Evolutionary conservation across 2,113 vertebrate genomes (phyloP).

Genomic region (Etia nguti): DNA sequence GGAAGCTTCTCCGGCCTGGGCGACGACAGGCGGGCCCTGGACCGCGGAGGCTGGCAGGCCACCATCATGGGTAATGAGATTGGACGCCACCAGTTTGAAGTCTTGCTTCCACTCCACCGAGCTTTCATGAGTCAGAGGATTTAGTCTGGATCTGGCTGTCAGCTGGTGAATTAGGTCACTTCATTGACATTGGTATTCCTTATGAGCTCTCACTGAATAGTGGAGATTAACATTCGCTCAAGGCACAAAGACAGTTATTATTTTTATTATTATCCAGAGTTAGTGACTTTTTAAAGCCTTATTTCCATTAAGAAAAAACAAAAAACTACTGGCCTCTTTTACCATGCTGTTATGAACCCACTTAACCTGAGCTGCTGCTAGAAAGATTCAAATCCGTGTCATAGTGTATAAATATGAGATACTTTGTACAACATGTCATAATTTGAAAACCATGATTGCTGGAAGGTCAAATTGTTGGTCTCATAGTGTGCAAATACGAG

Average conservation of each 20-base stretch:
- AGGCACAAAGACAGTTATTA: background rate
- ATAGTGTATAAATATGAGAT: background rate
- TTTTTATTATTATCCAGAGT: background rate
- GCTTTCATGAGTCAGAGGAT: conserved; percentile 30
- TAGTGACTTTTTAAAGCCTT: background rate
- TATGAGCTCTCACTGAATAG: background rate
- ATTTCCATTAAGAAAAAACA: background rate
- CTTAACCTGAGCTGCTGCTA: background rate
- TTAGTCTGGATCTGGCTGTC: background rate
- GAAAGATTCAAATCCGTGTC: background rate
- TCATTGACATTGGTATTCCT: conserved; percentile 11
- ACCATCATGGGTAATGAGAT: conserved; percentile 85
- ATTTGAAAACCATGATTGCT: background rate
- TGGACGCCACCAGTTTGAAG: background rate
- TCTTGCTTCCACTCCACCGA: background rate
- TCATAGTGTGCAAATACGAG: background rate
- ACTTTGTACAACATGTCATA: background rate
- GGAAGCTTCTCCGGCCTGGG: conserved; percentile 94
- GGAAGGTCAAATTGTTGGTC: background rate
- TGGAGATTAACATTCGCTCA: conserved; percentile 13
- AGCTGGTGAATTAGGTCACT: conserved; percentile 38
- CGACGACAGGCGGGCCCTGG: conserved; percentile 87
- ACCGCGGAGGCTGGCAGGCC: conserved; percentile 94
- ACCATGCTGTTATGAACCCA: background rate
- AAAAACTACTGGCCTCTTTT: background rate